Evolutionary conservation across 1,140 invertebrate species (phyloP).

Genomic region (Trypoxylus dichotomus): DNA sequence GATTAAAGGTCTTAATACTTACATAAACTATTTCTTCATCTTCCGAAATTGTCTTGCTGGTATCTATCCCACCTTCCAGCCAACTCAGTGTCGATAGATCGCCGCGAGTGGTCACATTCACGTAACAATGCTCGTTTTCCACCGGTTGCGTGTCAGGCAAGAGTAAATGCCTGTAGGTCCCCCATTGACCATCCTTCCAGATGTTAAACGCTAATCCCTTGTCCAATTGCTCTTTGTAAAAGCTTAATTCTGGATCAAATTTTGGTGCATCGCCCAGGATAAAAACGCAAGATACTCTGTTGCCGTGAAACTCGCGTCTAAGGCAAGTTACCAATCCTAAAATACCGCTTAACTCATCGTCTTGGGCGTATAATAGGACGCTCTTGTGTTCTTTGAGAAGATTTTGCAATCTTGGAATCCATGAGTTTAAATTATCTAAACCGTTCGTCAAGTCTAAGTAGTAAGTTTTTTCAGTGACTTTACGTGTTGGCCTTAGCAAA

Average conservation of each 20-base stretch:
- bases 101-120: slow-evolving; percentile 76
- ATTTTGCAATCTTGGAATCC: slow-evolving; percentile 60
- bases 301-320: slow-evolving; percentile 68
- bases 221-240: slow-evolving; percentile 63
- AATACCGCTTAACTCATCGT: slow-evolving; percentile 73
- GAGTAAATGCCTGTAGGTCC: slow-evolving; percentile 58
- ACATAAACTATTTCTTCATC: not conserved
- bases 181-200: slow-evolving; percentile 63
- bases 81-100: slow-evolving; percentile 83
- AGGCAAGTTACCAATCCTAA: slow-evolving; percentile 82
- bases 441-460: not conserved
- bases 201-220: slow-evolving; percentile 72
- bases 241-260: slow-evolving; percentile 63
- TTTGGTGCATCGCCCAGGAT: slow-evolving; percentile 67
- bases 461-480: not conserved
- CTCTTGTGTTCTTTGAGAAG: slow-evolving; percentile 59
- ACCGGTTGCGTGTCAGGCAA: slow-evolving; percentile 50
- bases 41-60: too few species aligned
- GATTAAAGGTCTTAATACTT: not conserved
- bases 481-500: not conserved
- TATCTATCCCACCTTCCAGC: slow-evolving; percentile 64
- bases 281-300: slow-evolving; percentile 63
- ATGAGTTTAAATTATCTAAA: slow-evolving; percentile 52
- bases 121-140: slow-evolving; percentile 72
- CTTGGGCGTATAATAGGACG: slow-evolving; percentile 62